These are phyloP conservation scores for Trogon melanurus DNA, from an alignment of 2,113 vertebrate genomes.

Conservation along the genomic window DNA sequence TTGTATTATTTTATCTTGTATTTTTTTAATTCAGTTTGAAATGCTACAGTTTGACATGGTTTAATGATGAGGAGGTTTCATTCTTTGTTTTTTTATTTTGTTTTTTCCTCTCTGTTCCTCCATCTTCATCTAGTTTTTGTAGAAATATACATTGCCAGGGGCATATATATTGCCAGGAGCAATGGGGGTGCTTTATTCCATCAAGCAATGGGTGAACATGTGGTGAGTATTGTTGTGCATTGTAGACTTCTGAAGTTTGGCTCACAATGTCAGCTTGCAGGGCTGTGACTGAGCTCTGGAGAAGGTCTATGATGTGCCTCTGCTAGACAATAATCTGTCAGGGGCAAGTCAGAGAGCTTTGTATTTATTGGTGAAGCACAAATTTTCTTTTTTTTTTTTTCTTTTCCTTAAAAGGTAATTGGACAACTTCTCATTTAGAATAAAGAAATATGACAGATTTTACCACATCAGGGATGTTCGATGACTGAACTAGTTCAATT, in stretches of 20 bases:
- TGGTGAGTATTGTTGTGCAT: not conserved
- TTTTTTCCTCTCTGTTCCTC: not conserved
- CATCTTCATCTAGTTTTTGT: not conserved
- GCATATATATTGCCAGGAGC: not conserved
- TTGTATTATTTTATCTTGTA: not conserved
- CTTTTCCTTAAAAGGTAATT: not conserved
- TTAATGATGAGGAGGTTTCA: not conserved
- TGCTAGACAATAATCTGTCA: not conserved
- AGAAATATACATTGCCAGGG: not conserved
- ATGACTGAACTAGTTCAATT: not conserved
- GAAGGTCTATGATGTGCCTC: not conserved
- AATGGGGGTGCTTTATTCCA: not conserved
- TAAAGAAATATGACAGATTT: not conserved
- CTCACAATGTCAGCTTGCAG: not conserved
- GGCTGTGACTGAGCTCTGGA: not conserved
- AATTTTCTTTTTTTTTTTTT: not conserved
- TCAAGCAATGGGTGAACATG: fast-evolving
- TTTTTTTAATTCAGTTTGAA: not conserved
- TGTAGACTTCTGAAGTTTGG: not conserved
- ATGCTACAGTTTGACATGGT: not conserved
- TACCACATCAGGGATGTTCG: not conserved
- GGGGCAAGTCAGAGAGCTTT: not conserved
- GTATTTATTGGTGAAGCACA: not conserved
- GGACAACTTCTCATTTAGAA: not conserved
- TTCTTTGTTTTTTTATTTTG: not conserved